Percentiles rank a stretch among this genome's conserved stretches.
These are phyloP conservation scores for Polymixis flavicincta DNA, from an alignment of 2,888 invertebrate species.

Conservation along the genomic window DNA sequence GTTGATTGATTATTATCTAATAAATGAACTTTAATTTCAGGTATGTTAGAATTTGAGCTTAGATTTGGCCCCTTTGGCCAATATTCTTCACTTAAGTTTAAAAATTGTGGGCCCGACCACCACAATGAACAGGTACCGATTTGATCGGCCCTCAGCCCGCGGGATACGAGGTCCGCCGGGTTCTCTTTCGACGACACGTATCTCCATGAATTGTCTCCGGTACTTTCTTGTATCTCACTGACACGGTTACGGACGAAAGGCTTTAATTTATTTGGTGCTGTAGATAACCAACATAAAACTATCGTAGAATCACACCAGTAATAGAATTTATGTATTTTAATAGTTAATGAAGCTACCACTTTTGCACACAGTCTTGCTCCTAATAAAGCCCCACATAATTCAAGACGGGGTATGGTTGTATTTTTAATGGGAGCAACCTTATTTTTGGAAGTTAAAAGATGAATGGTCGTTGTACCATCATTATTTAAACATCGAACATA, in stretches of 20 bases:
- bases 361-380: too few species aligned
- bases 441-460: too few species aligned
- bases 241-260: constrained; percentile 1
- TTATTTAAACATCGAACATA: constrained; percentile 1
- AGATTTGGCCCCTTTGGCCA: constrained; percentile 5
- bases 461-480: neutral
- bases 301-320: constrained; percentile 20
- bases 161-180: too few species aligned
- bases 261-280: constrained; percentile 1
- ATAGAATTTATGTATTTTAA: neutral
- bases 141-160: constrained; percentile 3
- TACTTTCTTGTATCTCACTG: constrained; percentile 9
- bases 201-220: neutral
- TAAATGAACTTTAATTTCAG: too few species aligned
- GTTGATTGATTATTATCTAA: too few species aligned
- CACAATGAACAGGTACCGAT: neutral
- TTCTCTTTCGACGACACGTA: constrained; percentile 15
- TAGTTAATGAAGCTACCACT: constrained; percentile 6
- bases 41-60: neutral
- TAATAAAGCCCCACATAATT: too few species aligned
- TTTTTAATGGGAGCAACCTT: too few species aligned
- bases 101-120: too few species aligned
- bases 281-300: constrained; percentile 7
- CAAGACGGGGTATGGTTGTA: too few species aligned
- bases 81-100: too few species aligned